Evolutionary conservation across 2,797 vertebrate genomes (phyloP).

Genomic region (Aldrovandia affinis): DNA sequence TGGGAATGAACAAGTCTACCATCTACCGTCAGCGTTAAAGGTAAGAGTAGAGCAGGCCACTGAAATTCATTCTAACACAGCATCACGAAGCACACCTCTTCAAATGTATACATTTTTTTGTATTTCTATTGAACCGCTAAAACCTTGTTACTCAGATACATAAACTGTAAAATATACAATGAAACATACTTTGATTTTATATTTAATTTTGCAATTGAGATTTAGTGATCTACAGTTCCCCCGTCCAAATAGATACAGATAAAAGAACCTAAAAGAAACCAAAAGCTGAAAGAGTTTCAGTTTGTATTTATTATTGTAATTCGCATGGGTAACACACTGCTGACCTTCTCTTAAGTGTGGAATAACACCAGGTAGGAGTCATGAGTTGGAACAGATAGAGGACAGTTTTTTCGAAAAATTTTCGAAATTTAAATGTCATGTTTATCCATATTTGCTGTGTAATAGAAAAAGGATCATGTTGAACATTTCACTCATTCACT

Average conservation of each 20-base stretch:
- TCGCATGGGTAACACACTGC: too few relatives aligned
- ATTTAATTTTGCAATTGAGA: neutral
- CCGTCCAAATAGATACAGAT: neutral
- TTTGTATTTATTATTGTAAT: too few relatives aligned
- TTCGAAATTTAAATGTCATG: too few relatives aligned
- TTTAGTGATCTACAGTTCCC: neutral
- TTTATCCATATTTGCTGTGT: neutral
- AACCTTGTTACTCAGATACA: neutral
- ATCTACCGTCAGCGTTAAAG: neutral
- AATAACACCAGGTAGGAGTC: neutral
- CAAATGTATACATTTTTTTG: too few relatives aligned
- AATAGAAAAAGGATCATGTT: neutral
- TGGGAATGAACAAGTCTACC: neutral
- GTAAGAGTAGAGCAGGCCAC: neutral
- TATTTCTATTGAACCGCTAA: constrained; percentile 2
- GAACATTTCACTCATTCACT: too few relatives aligned
- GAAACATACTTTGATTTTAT: neutral
- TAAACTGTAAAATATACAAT: neutral
- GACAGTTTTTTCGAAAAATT: too few relatives aligned
- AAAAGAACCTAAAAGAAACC: neutral
- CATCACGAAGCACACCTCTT: neutral
- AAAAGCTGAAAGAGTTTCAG: too few relatives aligned
- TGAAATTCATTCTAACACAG: neutral
- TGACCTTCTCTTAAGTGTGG: neutral
- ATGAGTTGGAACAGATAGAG: neutral